Evolutionary conservation across 2,113 vertebrate species (phyloP).

Genomic region (Hydropotes inermis): DNA sequence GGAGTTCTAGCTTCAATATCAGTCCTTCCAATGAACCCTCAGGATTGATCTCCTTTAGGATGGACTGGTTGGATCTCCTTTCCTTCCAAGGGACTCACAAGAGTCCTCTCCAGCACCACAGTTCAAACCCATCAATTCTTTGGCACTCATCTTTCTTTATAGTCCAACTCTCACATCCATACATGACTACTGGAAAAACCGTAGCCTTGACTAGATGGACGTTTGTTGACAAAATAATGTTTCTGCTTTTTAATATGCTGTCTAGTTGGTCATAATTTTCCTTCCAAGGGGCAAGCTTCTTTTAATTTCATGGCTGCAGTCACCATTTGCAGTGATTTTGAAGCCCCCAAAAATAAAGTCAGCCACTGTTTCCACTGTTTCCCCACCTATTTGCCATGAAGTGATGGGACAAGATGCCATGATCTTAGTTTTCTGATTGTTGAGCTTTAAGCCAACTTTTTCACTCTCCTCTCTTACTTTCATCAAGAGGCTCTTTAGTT

Average conservation of each 20-base stretch:
- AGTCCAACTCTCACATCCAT: background rate
- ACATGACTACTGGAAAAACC: background rate
- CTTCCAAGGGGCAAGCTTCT: background rate
- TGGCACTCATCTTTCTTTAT: background rate
- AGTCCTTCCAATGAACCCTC: background rate
- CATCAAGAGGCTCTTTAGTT: background rate
- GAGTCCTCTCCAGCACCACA: background rate
- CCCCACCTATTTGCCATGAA: background rate
- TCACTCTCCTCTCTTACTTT: background rate
- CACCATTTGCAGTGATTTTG: background rate
- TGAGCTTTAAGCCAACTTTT: background rate
- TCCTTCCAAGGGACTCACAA: background rate
- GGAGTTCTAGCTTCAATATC: background rate
- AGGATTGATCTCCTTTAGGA: background rate
- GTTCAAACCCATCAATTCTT: background rate
- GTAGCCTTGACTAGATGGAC: background rate
- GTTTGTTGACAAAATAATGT: background rate
- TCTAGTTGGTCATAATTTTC: background rate
- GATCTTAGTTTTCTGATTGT: background rate
- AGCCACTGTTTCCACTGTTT: background rate
- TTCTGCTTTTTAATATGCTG: background rate
- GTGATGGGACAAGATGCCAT: background rate
- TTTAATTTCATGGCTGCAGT: background rate
- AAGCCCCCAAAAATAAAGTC: background rate
- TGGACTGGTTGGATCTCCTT: background rate